Evolutionary conservation across 1,140 invertebrate genomes (phyloP), one percentile per base, ranked within the genome.

Genomic region (Yoshiicerus persimilis): DNA sequence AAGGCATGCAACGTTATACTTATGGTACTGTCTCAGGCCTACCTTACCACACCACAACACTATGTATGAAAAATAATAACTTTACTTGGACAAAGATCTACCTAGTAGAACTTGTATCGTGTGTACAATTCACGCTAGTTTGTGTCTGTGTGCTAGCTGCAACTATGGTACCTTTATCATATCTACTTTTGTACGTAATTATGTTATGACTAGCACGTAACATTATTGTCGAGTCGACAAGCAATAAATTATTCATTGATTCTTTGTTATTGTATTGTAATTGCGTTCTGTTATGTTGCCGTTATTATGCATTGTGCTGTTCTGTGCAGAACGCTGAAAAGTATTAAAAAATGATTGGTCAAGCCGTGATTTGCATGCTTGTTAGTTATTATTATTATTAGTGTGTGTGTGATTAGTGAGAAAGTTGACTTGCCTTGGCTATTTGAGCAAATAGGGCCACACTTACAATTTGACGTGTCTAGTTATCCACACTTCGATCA

Each of bases 171-270:
- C n/a, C 39, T 56, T 6, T 56, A n/a, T 56, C 47, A 56, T 56
- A 56, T 56, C 20, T n/a, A 56, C 47, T 56, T 56, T n/a, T 56
- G n/a, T 6, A n/a, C n/a, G 47, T 56, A 56, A 56, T 56, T 56
- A 56, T 56, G 47, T 56, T 56, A 70, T 30, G 25, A 30, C 25
- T 70, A 13, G 66, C 30, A 70, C 30, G 25, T 30, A 30, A 70
- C 30, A 70, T 16, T 30, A 30, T 16, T 70, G 66, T 11, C 1
- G 25, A 70, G 66, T 70, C 66, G 75, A 80, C 75, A 80, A 36
- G 75, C 34, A 80, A 80, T 80, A 80, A 80, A 80, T 80, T 80
- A 80, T 80, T 80, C 75, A 80, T 80, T 80, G 75, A 80, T 80
- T 80, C 75, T 80, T 80, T 80, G 75, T 80, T 36, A 32, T 36